Evolutionary conservation across 30 jellyfish, hydroid and myxozoan genomes (phyloP).

Genomic region (Mastigias papua): DNA sequence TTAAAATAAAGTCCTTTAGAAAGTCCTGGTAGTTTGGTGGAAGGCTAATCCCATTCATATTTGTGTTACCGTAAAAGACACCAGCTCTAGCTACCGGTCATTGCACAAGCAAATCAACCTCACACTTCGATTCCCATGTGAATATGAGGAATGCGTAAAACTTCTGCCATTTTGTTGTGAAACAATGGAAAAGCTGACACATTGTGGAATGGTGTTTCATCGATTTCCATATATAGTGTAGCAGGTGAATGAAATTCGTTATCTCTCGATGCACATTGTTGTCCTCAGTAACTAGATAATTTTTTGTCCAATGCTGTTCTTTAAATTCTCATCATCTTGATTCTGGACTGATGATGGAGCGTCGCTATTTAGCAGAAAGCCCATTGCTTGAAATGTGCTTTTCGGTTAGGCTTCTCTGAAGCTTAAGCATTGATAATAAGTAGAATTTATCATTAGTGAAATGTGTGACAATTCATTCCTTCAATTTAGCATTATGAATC

Average conservation of each 20-base stretch:
- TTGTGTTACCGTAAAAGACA: background rate
- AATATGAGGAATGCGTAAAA: background rate
- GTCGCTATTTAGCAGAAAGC: too few species aligned
- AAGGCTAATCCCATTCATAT: conserved; percentile 5
- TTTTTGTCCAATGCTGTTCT: too few species aligned
- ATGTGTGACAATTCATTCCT: too few species aligned
- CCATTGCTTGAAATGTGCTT: too few species aligned
- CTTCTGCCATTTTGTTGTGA: background rate
- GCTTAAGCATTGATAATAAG: too few species aligned
- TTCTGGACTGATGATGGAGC: too few species aligned
- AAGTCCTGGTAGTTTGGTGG: conserved; percentile 58
- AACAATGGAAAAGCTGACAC: background rate
- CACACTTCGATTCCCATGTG: background rate
- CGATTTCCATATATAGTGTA: background rate
- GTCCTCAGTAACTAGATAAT: background rate
- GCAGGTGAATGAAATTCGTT: background rate
- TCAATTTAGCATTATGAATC: too few species aligned
- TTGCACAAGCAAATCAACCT: background rate
- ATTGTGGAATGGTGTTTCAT: background rate
- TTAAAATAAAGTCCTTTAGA: conserved; percentile 63
- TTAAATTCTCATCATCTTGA: too few species aligned
- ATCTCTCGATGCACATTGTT: background rate
- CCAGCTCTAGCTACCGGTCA: too few species aligned
- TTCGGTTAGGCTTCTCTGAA: too few species aligned
- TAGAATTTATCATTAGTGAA: too few species aligned